A percentile compares a stretch with the other conserved stretches of the same genome.
phyloP scores from a whole-genome alignment of 2,113 vertebrate genomes.

The Centropus unirufus region DNA sequence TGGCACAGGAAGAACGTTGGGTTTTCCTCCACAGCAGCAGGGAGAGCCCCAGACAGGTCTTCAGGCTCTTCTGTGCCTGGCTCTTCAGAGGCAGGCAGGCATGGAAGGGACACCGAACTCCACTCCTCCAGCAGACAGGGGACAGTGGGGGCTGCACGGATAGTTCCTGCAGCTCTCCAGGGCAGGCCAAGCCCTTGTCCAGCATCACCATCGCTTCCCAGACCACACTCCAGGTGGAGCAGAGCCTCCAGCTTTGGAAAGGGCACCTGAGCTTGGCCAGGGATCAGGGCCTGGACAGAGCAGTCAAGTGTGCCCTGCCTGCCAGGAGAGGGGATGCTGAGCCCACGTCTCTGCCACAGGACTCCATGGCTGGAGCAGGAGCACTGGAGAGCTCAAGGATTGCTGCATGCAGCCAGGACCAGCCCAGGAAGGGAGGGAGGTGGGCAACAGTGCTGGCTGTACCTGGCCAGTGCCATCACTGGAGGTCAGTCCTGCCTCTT shows the following conservation, averaged over 20 bases:
- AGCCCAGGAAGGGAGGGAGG: not conserved
- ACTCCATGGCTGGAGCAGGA: not conserved
- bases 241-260: not conserved
- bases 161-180: not conserved
- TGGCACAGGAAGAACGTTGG: rapidly evolving
- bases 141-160: rapidly evolving
- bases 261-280: not conserved
- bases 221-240: not conserved
- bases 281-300: not conserved
- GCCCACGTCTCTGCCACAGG: not conserved
- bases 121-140: not conserved
- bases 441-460: not conserved
- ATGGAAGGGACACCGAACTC: not conserved
- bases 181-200: not conserved
- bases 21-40: not conserved
- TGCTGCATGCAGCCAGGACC: not conserved
- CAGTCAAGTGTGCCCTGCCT: not conserved
- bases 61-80: not conserved
- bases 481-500: not conserved
- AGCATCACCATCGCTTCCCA: not conserved
- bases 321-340: not conserved
- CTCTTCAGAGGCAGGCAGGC: not conserved
- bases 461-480: not conserved
- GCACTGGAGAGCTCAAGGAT: not conserved
- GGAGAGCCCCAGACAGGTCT: not conserved